Percentiles rank a stretch among this genome's conserved stretches.
Evolutionary conservation across 2,797 vertebrate genomes (phyloP).

Genomic region (Lepus oiostolus): DNA sequence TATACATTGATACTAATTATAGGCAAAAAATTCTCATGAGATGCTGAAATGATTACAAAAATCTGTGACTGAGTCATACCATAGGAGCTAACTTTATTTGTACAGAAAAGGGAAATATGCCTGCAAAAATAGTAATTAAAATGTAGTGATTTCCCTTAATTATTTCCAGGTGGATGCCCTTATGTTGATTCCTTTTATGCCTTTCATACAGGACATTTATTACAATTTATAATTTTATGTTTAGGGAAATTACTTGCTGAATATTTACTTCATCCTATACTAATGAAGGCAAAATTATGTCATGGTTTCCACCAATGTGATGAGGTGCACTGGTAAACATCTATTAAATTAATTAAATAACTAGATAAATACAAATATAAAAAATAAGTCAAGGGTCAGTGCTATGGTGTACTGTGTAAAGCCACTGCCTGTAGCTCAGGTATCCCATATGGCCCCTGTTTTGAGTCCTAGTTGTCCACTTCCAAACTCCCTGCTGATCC

Average conservation of each 20-base stretch:
- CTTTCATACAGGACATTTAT: slow-evolving; percentile 35
- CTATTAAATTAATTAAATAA: slow-evolving; percentile 24
- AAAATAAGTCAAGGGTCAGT: neutral
- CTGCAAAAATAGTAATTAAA: slow-evolving; percentile 5
- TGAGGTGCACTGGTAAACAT: neutral
- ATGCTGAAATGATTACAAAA: neutral
- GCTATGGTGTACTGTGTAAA: no score
- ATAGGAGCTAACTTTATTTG: neutral
- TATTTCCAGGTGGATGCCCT: neutral
- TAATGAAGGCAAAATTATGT: neutral
- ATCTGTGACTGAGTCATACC: neutral
- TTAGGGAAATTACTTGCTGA: neutral
- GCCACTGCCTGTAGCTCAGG: no score
- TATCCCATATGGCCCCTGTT: no score
- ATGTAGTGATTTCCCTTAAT: neutral
- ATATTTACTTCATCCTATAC: neutral
- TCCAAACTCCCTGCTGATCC: no score
- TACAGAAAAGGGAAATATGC: neutral
- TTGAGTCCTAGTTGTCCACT: no score
- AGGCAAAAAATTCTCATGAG: neutral
- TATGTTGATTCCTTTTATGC: slow-evolving; percentile 1
- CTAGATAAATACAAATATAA: neutral
- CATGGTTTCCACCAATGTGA: neutral
- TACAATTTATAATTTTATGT: neutral
- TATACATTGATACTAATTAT: neutral